Conservation (phyloP, 2,113 vertebrate species). For the Paramormyrops kingsleyae region DNA sequence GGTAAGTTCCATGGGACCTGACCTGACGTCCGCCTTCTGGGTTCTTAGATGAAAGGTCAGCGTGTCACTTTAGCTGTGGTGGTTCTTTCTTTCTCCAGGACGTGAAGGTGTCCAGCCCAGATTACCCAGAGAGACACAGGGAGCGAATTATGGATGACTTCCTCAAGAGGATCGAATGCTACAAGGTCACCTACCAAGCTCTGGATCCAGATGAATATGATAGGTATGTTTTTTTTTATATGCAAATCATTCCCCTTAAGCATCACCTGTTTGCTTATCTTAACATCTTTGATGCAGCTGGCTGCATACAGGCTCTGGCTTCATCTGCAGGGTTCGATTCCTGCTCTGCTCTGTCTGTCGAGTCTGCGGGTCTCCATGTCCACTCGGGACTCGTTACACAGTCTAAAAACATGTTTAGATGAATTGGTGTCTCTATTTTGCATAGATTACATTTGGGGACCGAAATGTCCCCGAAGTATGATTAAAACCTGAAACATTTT, state of each 20-base stretch:
- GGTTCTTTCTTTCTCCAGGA: conserved; percentile 59
- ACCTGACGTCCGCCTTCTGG: not conserved
- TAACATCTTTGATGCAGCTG: not conserved
- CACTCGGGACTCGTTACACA: not conserved
- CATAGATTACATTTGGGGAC: no score
- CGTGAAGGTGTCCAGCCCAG: conserved; percentile 93
- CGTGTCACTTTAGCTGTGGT: not conserved
- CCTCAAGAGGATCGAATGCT: conserved; percentile 94
- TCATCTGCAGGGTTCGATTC: not conserved
- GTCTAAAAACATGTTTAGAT: not conserved
- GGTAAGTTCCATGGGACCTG: conserved; percentile 41
- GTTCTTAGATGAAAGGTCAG: not conserved
- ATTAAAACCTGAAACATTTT: no score
- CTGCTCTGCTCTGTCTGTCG: not conserved
- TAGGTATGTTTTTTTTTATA: conserved; percentile 64
- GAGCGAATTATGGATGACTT: conserved; percentile 95
- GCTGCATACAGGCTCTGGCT: not conserved
- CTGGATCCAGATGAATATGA: conserved; percentile 86
- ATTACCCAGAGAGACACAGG: conserved; percentile 83
- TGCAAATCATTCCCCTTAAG: not conserved
- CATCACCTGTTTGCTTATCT: not conserved
- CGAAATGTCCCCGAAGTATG: no score
- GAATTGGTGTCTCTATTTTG: not conserved
- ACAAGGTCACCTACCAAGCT: conserved; percentile 89
- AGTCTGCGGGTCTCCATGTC: not conserved